A percentile compares a stretch with the other conserved stretches of the same genome.
Evolutionary conservation across 2,113 vertebrate species (phyloP).

Genomic region (Neodontobutis hainanensis): DNA sequence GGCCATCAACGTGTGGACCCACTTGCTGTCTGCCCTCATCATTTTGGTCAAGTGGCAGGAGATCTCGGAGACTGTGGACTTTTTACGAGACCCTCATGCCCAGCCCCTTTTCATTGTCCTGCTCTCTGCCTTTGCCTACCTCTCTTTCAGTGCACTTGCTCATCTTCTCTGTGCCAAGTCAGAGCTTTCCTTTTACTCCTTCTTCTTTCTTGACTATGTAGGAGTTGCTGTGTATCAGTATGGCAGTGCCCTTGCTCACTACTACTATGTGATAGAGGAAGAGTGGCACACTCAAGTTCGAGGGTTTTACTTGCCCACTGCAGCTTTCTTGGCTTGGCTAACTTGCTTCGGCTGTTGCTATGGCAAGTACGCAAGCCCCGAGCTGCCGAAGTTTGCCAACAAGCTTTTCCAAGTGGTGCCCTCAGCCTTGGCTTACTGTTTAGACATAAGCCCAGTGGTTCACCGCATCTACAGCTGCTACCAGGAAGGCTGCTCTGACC

Average conservation of each 20-base stretch:
- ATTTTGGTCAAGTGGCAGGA: constrained; percentile 86
- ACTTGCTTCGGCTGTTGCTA: constrained; percentile 94
- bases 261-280: constrained; percentile 90
- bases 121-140: constrained; percentile 86
- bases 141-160: constrained; percentile 88
- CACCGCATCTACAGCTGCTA: constrained; percentile 86
- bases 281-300: constrained; percentile 82
- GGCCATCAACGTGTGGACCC: constrained; percentile 92
- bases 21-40: constrained; percentile 84
- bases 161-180: constrained; percentile 95
- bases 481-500: constrained; percentile 70
- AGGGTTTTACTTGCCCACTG: constrained; percentile 82
- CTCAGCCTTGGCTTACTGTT: constrained; percentile 86
- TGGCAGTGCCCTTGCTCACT: constrained; percentile 88
- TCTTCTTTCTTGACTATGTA: constrained; percentile 96
- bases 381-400: constrained; percentile 75
- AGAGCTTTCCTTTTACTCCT: constrained; percentile 92
- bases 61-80: constrained; percentile 84
- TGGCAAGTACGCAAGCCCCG: constrained; percentile 83
- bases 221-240: constrained; percentile 94
- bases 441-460: constrained; percentile 93
- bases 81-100: constrained; percentile 86
- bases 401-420: constrained; percentile 92
- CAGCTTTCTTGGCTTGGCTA: constrained; percentile 89
- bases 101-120: constrained; percentile 90